phyloP scores from a whole-genome alignment of 1,140 invertebrate species.

The Choristoneura fumiferana region DNA sequence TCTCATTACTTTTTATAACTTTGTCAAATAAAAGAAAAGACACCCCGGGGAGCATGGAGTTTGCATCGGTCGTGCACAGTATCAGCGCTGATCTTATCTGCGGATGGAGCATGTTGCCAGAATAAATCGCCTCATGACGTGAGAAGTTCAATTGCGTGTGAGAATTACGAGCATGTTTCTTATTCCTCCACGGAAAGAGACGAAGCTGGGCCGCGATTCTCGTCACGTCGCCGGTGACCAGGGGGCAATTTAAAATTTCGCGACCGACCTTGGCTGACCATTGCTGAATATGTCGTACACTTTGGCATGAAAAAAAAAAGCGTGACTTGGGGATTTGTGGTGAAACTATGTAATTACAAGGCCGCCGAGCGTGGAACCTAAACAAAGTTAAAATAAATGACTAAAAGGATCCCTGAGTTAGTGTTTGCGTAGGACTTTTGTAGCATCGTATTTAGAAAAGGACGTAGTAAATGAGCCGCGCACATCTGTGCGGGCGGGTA shows the following conservation, averaged over 20 bases:
- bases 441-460: not conserved
- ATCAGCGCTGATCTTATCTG: slow-evolving; percentile 41
- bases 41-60: slow-evolving; percentile 41
- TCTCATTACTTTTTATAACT: slow-evolving; percentile 63
- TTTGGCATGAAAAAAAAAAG: slow-evolving; percentile 27
- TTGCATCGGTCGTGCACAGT: slow-evolving; percentile 44
- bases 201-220: slow-evolving; percentile 36
- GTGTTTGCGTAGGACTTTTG: not conserved
- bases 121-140: slow-evolving; percentile 60
- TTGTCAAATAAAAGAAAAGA: slow-evolving; percentile 46
- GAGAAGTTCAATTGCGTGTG: slow-evolving; percentile 62
- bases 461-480: too few relatives aligned
- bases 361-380: too few relatives aligned
- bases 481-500: too few relatives aligned
- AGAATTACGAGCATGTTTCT: slow-evolving; percentile 59
- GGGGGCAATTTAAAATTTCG: slow-evolving; percentile 37
- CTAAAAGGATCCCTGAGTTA: not conserved
- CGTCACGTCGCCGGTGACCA: slow-evolving; percentile 44
- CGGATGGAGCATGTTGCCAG: slow-evolving; percentile 48
- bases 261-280: slow-evolving; percentile 26
- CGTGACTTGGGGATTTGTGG: slow-evolving; percentile 30
- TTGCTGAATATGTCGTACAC: slow-evolving; percentile 20
- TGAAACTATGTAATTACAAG: slow-evolving; percentile 30
- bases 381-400: slow-evolving; percentile 7
- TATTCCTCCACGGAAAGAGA: slow-evolving; percentile 30